Conservation (phyloP, 1,140 invertebrate genomes). For the Cyphomyrmex costatus region DNA sequence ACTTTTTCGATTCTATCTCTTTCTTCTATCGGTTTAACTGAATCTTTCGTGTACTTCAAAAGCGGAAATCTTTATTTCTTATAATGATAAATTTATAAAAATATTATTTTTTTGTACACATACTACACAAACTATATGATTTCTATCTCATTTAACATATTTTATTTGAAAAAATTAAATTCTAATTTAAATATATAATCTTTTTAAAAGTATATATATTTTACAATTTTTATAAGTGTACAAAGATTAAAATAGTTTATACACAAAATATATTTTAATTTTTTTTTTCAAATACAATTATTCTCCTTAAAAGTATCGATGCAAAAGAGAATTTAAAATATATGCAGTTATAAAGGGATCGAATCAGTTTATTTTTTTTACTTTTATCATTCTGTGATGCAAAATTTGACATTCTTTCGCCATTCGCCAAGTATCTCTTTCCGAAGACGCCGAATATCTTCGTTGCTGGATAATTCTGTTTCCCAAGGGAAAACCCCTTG, state of each 20-base stretch:
- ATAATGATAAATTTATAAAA: background rate
- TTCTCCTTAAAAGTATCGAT: background rate
- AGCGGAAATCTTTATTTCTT: conserved; percentile 22
- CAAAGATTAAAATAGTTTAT: background rate
- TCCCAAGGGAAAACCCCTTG: conserved; percentile 19
- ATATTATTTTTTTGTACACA: background rate
- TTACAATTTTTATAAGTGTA: background rate
- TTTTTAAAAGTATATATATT: background rate
- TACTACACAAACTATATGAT: background rate
- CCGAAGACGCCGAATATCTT: conserved; percentile 34
- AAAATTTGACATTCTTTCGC: conserved; percentile 38
- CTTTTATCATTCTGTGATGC: background rate
- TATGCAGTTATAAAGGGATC: background rate
- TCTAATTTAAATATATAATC: background rate
- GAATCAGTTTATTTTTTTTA: background rate
- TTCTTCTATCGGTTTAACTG: background rate
- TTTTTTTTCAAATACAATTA: background rate
- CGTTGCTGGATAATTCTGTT: conserved; percentile 52
- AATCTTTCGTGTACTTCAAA: conserved; percentile 42
- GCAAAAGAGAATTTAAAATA: background rate
- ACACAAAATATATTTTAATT: background rate
- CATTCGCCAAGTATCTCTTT: conserved; percentile 28
- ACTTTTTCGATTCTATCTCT: conserved; percentile 67
- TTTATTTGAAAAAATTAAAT: conserved; percentile 3
- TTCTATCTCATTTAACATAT: background rate